Evolutionary conservation across 2,888 invertebrate species (phyloP).

Genomic region (Xestobium rufovillosum): DNA sequence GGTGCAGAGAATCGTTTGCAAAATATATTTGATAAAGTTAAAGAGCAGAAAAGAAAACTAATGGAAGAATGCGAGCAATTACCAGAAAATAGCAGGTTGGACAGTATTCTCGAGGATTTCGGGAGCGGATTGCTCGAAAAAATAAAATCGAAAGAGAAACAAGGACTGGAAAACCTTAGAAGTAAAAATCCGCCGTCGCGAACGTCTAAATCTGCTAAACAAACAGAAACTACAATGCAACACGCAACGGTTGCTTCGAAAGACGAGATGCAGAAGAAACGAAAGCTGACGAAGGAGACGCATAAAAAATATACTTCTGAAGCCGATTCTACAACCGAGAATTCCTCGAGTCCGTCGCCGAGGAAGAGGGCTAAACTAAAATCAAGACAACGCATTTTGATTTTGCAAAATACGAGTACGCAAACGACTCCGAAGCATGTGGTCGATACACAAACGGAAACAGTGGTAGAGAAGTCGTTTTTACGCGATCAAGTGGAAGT

Average conservation of each 20-base stretch:
- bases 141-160: too few relatives aligned
- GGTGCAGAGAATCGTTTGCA: too few relatives aligned
- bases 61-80: constrained; percentile 34
- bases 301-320: constrained; percentile 2
- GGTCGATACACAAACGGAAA: constrained; percentile 1
- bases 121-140: constrained; percentile 19
- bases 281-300: too few relatives aligned
- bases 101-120: constrained; percentile 1
- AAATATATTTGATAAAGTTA: constrained; percentile 35
- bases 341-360: constrained; percentile 16
- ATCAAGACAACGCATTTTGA: constrained; percentile 18
- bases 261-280: too few relatives aligned
- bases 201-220: background rate
- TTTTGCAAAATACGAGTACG: constrained; percentile 38
- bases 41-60: constrained; percentile 38
- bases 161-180: constrained; percentile 13
- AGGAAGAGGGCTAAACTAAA: constrained; percentile 20
- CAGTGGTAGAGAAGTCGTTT: constrained; percentile 13
- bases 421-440: constrained; percentile 38
- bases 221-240: constrained; percentile 9
- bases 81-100: constrained; percentile 32
- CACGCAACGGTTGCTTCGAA: background rate
- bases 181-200: constrained; percentile 14
- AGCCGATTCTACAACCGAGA: background rate
- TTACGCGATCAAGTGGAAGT: too few relatives aligned